phyloP scores from a whole-genome alignment of 2,888 invertebrate genomes.

The Orthonevra nobilis region DNA sequence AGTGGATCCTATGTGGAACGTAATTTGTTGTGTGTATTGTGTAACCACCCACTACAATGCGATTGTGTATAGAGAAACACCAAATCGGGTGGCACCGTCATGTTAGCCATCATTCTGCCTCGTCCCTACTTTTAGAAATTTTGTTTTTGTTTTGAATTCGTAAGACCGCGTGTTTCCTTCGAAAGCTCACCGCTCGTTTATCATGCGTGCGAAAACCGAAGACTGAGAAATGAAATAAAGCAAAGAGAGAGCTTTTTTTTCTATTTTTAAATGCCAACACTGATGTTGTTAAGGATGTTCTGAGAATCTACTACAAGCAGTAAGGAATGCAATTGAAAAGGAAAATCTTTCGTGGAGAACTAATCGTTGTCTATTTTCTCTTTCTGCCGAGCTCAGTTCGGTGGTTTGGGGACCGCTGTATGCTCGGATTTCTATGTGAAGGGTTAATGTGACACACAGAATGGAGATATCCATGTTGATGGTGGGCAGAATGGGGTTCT shows the following conservation, averaged over 20 bases:
- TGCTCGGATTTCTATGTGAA: conserved; percentile 36
- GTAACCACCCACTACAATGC: conserved; percentile 34
- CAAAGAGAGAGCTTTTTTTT: conserved; percentile 4
- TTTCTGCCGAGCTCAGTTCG: too few species aligned
- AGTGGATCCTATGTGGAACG: conserved; percentile 33
- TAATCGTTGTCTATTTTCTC: conserved; percentile 4
- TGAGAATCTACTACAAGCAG: conserved; percentile 8
- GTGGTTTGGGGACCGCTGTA: background rate
- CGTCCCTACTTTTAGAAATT: background rate
- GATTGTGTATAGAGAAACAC: conserved; percentile 8
- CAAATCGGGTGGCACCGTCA: conserved; percentile 17
- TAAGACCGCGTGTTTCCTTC: conserved; percentile 56
- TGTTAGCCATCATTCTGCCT: conserved; percentile 2
- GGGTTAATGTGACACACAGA: conserved; percentile 52
- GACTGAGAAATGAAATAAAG: background rate
- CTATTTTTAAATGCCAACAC: background rate
- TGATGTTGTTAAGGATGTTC: conserved; percentile 3
- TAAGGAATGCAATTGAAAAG: conserved; percentile 6
- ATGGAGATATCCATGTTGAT: conserved; percentile 35
- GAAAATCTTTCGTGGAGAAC: conserved; percentile 9
- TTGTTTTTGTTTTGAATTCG: conserved; percentile 62
- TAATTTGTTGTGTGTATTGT: conserved; percentile 19
- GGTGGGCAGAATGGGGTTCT: background rate
- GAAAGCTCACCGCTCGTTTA: conserved; percentile 24
- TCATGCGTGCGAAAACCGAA: background rate